Conservation (phyloP, 2,888 invertebrate species). For the Gnatocerus cornutus region DNA sequence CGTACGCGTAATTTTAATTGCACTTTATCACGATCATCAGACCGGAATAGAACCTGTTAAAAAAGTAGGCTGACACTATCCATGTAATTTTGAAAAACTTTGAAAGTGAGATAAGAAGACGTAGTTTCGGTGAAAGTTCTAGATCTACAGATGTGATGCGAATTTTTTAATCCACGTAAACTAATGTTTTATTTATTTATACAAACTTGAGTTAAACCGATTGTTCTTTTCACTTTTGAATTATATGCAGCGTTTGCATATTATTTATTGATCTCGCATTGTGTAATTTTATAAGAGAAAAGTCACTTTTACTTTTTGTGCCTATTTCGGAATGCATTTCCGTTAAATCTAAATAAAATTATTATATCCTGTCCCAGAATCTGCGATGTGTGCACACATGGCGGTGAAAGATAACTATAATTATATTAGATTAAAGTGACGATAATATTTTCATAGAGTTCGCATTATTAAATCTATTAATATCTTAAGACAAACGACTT, state of each 20-base stretch:
- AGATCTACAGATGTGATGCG: conserved; percentile 10
- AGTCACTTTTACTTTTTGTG: conserved; percentile 12
- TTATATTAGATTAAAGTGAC: too few species aligned
- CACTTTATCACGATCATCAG: conserved; percentile 9
- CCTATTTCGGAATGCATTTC: conserved; percentile 17
- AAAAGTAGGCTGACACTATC: conserved; percentile 3
- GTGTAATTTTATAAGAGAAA: conserved; percentile 6
- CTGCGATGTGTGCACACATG: too few species aligned
- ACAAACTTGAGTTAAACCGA: not conserved
- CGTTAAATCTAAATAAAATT: not conserved
- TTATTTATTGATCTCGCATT: conserved; percentile 14
- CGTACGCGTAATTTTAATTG: conserved; percentile 1
- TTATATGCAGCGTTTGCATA: conserved; percentile 10
- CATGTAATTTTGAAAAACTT: not conserved
- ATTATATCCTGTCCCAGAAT: conserved; percentile 1
- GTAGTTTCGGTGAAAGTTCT: conserved; percentile 25
- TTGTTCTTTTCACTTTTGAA: conserved; percentile 24
- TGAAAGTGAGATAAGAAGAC: not conserved
- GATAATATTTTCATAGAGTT: too few species aligned
- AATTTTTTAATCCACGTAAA: conserved; percentile 17
- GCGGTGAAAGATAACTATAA: too few species aligned
- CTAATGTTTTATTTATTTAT: conserved; percentile 29
- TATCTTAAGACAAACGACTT: too few species aligned
- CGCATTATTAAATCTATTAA: too few species aligned
- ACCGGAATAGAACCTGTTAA: conserved; percentile 12